Base-by-base conservation (phyloP, 2,113 vertebrate genomes). In the Scolopax mira region DNA sequence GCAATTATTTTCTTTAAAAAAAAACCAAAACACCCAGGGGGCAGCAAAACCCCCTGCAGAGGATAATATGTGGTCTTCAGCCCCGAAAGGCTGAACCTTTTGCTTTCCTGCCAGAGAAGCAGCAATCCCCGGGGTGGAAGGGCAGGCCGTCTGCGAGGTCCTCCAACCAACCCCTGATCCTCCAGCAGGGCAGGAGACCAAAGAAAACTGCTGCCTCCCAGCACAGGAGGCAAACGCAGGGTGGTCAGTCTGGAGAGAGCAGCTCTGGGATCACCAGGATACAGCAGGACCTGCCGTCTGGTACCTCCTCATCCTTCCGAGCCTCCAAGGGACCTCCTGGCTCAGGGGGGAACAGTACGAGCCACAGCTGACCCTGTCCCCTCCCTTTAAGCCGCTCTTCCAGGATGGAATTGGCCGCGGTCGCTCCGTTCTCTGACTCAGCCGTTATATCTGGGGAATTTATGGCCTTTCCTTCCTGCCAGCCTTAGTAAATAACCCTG, bases 391-490 rank as follows among this genome's bases (percentile, higher is more conserved):
- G 28, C 79, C 1, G 18, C 73, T 72, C 44, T 48, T 70, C 35
- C 4, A 27, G 95, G 71, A 74, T 95, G 87, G 66, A 92, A 41
- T 39, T 85, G 91, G 86, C 89, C 0, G 1, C 3, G 1, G 42
- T 58, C 6, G 35, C 81, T 60, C 87, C 8, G 0, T 52, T 89
- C 93, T 94, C 89, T 97, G 94, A 92, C 90, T 96, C 96, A 95
- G 94, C 67, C 6, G 0, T 93, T 93, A 35, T 88, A 97, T 90
- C 88, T 94, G 80, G 94, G 92, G 95, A 94, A 95, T 97, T 97
- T 92, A 79, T 86, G 90, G 94, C 92, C 96, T 96, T 96, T 95
- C 93, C 92, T 95, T 96, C 95, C 96, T 97, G 94, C 92, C 96
- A 97, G 73, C 79, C 41, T 72, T 17, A 64, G 90, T 90, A 96